Evolutionary conservation across 2,888 invertebrate genomes (phyloP), one percentile per base, ranked within the genome.

Genomic region (Lithosia quadra): DNA sequence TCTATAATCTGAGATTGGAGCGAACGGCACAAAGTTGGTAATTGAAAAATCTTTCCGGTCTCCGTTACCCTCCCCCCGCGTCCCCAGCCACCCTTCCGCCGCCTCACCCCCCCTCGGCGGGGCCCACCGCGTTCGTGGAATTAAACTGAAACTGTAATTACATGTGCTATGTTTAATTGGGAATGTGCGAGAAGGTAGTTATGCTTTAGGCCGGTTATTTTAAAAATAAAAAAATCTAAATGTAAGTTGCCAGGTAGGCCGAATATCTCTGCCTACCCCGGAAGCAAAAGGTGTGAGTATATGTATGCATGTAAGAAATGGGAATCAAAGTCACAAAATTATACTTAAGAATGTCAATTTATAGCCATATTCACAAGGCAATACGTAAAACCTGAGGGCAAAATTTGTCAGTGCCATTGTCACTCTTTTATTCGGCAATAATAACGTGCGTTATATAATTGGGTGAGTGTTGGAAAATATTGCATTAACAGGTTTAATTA

Each of bases 31-130:
- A 91, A 92, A 93, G 90, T 93, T 92, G 89, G 92, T 93, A 93
- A 93, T 93, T 93, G 93, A 93, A 93, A 93, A 93, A 92, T 93
- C 91, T 92, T 91, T 91, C 90, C 88, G 88, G 85, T 85, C 84
- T 56, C 78, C 68, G 68, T 68, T 55, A 64, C 75, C 66, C 67
- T 68, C 21, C 55, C 64, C 57, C 61, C 39, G 60, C 34, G 43
- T 28, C 66, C 71, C 63, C 39, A 75, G 36, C 74, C 75, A 62
- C 73, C 75, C 75, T 72, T 70, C 68, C 62, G 22, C 69, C 49
- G 10, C 58, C 33, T 66, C 69, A 65, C 68, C 72, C 61, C 49
- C 72, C 72, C 72, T 57, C 67, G 39, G 43, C 57, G 58, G 58
- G 67, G 75, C 39, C 64, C 70, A 73, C 67, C 36, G 71, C 60